Percentiles rank a stretch among this genome's conserved stretches.
Conservation (phyloP, 2,888 invertebrate species). For the Bedellia somnulentella region DNA sequence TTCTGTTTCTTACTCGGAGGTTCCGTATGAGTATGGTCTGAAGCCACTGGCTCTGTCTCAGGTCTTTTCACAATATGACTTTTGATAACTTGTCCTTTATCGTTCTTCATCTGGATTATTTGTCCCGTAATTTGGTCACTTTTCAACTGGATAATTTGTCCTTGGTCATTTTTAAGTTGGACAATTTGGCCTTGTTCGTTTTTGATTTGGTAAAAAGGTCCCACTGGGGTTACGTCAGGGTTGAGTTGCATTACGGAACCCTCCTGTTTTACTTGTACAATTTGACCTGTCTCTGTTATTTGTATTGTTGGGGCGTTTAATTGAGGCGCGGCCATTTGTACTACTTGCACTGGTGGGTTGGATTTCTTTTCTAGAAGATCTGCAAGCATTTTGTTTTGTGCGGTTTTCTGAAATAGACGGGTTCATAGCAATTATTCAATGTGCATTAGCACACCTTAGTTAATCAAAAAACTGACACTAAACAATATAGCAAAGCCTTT, state of each 20-base stretch:
- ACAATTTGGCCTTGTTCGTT: slow-evolving; percentile 48
- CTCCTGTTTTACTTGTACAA: slow-evolving; percentile 40
- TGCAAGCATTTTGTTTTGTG: slow-evolving; percentile 76
- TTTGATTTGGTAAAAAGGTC: slow-evolving; percentile 43
- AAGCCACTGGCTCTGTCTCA: slow-evolving; percentile 25
- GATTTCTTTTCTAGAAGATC: slow-evolving; percentile 80
- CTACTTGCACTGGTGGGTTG: slow-evolving; percentile 52
- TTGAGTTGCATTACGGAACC: slow-evolving; percentile 34
- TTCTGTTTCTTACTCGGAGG: slow-evolving; percentile 40
- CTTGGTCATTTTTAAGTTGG: slow-evolving; percentile 45
- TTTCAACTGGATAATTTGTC: slow-evolving; percentile 31
- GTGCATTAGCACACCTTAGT: no score
- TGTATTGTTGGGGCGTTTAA: slow-evolving; percentile 50
- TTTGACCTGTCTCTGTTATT: slow-evolving; percentile 50
- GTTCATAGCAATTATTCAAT: not conserved
- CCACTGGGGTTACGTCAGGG: slow-evolving; percentile 19
- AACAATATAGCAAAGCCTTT: no score
- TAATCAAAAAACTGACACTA: no score
- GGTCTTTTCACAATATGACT: slow-evolving; percentile 10
- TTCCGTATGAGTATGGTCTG: slow-evolving; percentile 42
- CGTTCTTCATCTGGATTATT: slow-evolving; percentile 34
- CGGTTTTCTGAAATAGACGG: slow-evolving; percentile 29
- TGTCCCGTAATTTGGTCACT: slow-evolving; percentile 32
- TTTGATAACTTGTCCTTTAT: slow-evolving; percentile 19
- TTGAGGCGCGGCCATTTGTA: slow-evolving; percentile 37